These are phyloP conservation scores for Paralichthys olivaceus DNA, from an alignment of 2,113 vertebrate species.

Conservation along the genomic window DNA sequence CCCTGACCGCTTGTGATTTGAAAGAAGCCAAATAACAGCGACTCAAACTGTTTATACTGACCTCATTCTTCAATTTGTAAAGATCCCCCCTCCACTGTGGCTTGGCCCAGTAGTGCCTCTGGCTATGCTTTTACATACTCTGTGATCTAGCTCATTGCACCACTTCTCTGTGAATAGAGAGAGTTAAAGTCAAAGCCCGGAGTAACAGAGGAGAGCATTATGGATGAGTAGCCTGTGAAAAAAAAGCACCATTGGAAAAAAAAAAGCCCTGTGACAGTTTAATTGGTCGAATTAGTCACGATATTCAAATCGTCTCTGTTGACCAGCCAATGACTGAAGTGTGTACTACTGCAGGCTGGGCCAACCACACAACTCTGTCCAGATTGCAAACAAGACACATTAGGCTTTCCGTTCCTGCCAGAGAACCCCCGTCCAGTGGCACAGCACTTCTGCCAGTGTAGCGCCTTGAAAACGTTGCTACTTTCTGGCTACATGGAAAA, in stretches of 20 bases:
- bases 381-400: conserved; percentile 74
- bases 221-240: conserved; percentile 77
- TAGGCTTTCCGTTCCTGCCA: conserved; percentile 68
- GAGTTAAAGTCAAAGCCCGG: conserved; percentile 69
- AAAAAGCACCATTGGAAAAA: conserved; percentile 68
- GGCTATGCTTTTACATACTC: conserved; percentile 71
- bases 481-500: conserved; percentile 72
- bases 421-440: conserved; percentile 58
- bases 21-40: conserved; percentile 57
- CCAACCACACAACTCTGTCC: conserved; percentile 67
- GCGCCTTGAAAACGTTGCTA: conserved; percentile 68
- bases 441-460: conserved; percentile 54
- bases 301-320: conserved; percentile 78
- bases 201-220: conserved; percentile 75
- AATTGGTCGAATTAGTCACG: conserved; percentile 81
- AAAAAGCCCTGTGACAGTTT: conserved; percentile 72
- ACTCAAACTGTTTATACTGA: conserved; percentile 68
- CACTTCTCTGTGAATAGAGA: conserved; percentile 72
- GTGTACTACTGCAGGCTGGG: conserved; percentile 60
- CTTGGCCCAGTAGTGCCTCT: conserved; percentile 60
- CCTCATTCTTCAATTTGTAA: conserved; percentile 69
- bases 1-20: conserved; percentile 47
- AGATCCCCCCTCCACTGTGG: conserved; percentile 53
- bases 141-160: conserved; percentile 72
- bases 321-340: conserved; percentile 75